Base-by-base conservation (phyloP, 2,113 vertebrate species). In the Sialia sialis region DNA sequence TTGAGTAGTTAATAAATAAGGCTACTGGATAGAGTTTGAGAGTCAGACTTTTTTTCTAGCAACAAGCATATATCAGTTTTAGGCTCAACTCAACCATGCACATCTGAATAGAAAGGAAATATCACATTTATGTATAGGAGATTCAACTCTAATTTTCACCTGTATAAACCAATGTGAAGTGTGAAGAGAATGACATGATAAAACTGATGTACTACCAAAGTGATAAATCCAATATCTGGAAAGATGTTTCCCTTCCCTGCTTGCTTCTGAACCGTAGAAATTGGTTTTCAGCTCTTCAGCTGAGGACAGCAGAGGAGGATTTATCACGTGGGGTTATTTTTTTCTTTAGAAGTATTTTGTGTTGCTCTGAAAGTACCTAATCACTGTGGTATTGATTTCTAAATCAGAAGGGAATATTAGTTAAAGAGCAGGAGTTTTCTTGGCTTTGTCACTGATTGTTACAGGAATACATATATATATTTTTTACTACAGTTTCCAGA, bases 71-170 rank as follows among this genome's bases (percentile, higher is more conserved):
- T 80, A 63, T 91, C 75, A 69, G 59, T 90, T 92, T 55, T 66
- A 87, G 48, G 32, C 72, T 73, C 7, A 1, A 46, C 75, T 92
- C 70, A 89, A 62, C 59, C n/a, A 2, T 58, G 84, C 41, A 84
- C 54, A 54, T 94, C 89, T 91, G 84, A 75, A 55, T 64, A 69
- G 74, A 95, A 94, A 96, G 52, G 70, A 83, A 86, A 60, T 55
- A 94, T 80, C 11, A 10, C 16, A 2, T 93, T 94, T 96, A 81
- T 70, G 48, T 87, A 87, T 39, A 56, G 87, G 56, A 94, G 63
- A 92, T 95, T 93, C 92, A 91, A 63, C 36, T 96, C 82, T 87
- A 92, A 96, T 97, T 97, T 96, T 96, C 93, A 95, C 90, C 91
- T 95, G 90, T 91, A 89, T 93, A 96, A 96, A 96, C 94, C 88